Base-by-base conservation (phyloP, 2,888 invertebrate species). In the Tanytarsus gracilentus region DNA sequence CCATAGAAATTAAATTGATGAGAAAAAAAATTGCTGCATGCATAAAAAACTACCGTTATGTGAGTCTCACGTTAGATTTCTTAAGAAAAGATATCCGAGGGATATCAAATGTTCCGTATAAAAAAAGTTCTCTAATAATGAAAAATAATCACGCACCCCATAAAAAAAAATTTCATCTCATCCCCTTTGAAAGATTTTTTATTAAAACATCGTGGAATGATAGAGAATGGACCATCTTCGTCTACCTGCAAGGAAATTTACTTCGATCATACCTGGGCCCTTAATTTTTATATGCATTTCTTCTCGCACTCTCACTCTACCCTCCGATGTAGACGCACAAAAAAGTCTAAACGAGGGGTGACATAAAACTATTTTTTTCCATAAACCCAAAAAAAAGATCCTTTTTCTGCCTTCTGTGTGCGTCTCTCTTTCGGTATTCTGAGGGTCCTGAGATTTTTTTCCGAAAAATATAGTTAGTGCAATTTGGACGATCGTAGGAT, bases 401-500 rank as follows among this genome's bases (percentile, higher is more conserved):
- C 16, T 27, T 51, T 51, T 40, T 56, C 8, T 39, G 16, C 27
- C 21, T 16, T 49, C 14, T 49, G 26, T 25, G 40, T 49, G 14
- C 27, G 26, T 49, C 16, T 49, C 49, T 29, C 58, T 21, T 48
- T 27, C 21, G 8, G 33, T 16, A 21, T 39, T 26, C 26, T 26
- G 56, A 40, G 27, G 26, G 44, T 16, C 23, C 44, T 11, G 18
- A 58, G 48, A 29, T 4, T 14, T 39, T 16, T 25, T 51, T 53
- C 21, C 8, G 39, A 27, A 6, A 26, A 36, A 26, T 21, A 14
- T 8, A 40, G 18, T 64, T 63, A 65, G 65, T 65, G 60, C 63
- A 59, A 62, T 61, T 64, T 59, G 61, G 64, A 61, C 61, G 61
- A 61, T 63, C 64, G 64, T 62, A 64, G 63, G 65, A 65, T 65